A percentile compares a stretch with the other conserved stretches of the same genome.
phyloP scores from a whole-genome alignment of 2,113 vertebrate genomes.

The Smithornis capensis region DNA sequence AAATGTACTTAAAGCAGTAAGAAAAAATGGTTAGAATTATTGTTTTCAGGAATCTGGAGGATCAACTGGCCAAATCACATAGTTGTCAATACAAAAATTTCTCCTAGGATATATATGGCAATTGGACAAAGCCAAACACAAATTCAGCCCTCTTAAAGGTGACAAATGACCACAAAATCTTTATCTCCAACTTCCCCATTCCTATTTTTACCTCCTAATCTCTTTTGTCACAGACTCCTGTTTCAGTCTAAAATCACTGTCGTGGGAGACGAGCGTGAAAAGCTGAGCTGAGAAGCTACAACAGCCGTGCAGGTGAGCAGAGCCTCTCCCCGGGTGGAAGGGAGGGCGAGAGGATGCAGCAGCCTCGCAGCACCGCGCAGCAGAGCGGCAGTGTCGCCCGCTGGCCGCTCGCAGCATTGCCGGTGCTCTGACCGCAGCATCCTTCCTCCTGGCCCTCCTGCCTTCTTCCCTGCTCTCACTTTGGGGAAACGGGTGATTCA shows the following conservation, averaged over 20 bases:
- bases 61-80: neutral
- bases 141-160: neutral
- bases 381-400: slow-evolving; percentile 34
- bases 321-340: neutral
- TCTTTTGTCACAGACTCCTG: neutral
- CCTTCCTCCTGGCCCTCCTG: neutral
- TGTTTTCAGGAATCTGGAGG: neutral
- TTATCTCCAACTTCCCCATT: neutral
- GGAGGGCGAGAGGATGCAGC: neutral
- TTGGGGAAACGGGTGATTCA: rapidly evolving
- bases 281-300: neutral
- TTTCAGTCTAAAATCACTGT: neutral
- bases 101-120: neutral
- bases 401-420: slow-evolving; percentile 22
- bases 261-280: rapidly evolving
- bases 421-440: rapidly evolving
- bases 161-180: neutral
- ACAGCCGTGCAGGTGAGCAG: neutral
- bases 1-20: neutral
- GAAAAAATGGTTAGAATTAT: neutral
- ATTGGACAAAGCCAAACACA: neutral
- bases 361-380: neutral
- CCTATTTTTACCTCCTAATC: neutral
- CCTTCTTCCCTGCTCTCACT: neutral
- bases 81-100: neutral